A percentile compares a stretch with the other conserved stretches of the same genome.
phyloP scores from a whole-genome alignment of 2,888 invertebrate genomes.

The Rhopalosiphum nymphaeae region DNA sequence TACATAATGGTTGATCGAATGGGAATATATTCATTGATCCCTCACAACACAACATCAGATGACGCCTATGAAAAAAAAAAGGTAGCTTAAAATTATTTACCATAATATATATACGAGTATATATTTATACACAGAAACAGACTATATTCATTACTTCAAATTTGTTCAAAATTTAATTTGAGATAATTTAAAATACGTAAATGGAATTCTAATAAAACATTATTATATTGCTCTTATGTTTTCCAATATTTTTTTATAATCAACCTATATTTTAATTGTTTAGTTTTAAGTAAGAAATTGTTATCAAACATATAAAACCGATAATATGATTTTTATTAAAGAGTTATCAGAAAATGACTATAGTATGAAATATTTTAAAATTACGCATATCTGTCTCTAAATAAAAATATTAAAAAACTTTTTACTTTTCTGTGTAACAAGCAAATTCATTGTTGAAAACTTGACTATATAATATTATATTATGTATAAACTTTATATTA shows the following conservation, averaged over 20 bases:
- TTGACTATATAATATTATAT: not conserved
- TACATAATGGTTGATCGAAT: slow-evolving; percentile 94
- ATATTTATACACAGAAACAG: not conserved
- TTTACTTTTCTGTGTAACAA: not conserved
- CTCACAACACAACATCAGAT: slow-evolving; percentile 92
- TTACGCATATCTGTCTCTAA: not conserved
- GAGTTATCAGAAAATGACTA: not conserved
- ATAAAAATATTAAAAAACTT: not conserved
- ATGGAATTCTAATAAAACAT: not conserved
- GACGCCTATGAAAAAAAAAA: slow-evolving; percentile 76
- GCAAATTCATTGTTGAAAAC: not conserved
- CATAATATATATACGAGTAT: not conserved
- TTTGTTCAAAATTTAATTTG: not conserved
- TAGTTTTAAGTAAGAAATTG: not conserved
- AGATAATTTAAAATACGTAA: not conserved
- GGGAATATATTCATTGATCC: slow-evolving; percentile 93
- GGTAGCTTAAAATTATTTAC: not conserved
- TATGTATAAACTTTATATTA: not conserved
- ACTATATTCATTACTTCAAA: not conserved
- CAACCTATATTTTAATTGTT: not conserved
- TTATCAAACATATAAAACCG: not conserved
- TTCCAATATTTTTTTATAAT: not conserved
- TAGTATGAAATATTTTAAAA: not conserved
- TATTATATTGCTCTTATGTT: not conserved
- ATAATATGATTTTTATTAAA: not conserved